A percentile compares a stretch with the other conserved stretches of the same genome.
phyloP scores from a whole-genome alignment of 2,888 invertebrate species.

The Ptilodon capucinus region DNA sequence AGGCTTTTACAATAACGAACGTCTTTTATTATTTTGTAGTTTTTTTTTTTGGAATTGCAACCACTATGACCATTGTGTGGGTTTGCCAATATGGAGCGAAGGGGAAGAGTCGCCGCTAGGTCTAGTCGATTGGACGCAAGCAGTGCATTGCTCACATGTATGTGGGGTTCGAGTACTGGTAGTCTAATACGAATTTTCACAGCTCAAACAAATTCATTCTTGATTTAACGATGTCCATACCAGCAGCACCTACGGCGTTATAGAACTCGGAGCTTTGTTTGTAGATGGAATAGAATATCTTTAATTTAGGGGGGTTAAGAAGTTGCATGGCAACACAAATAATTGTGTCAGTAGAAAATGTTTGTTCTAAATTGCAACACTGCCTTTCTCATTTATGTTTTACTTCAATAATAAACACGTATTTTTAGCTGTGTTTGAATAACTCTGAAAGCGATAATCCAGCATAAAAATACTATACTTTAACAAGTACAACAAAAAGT shows the following conservation, averaged over 20 bases:
- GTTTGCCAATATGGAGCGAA: conserved; percentile 79
- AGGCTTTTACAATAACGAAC: conserved; percentile 40
- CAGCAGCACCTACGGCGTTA: too few species aligned
- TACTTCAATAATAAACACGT: too few species aligned
- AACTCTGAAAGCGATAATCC: too few species aligned
- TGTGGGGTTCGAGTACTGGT: conserved; percentile 56
- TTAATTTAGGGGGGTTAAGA: too few species aligned
- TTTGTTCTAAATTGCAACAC: too few species aligned
- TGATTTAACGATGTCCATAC: neutral
- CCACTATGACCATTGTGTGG: conserved; percentile 67
- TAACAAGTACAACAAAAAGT: too few species aligned
- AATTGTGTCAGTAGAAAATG: too few species aligned
- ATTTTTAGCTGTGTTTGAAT: too few species aligned
- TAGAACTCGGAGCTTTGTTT: neutral
- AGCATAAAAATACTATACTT: too few species aligned
- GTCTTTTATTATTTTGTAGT: conserved; percentile 32
- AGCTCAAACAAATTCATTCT: neutral
- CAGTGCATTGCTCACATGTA: conserved; percentile 70
- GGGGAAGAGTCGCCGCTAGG: conserved; percentile 54
- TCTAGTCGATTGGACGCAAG: conserved; percentile 53
- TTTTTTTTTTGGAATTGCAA: conserved; percentile 46
- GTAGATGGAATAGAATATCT: too few species aligned
- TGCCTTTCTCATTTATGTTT: too few species aligned
- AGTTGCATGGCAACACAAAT: too few species aligned
- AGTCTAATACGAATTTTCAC: neutral